A percentile compares a stretch with the other conserved stretches of the same genome.
Conservation (phyloP, 2,797 vertebrate species). For the Pteropus rufus region DNA sequence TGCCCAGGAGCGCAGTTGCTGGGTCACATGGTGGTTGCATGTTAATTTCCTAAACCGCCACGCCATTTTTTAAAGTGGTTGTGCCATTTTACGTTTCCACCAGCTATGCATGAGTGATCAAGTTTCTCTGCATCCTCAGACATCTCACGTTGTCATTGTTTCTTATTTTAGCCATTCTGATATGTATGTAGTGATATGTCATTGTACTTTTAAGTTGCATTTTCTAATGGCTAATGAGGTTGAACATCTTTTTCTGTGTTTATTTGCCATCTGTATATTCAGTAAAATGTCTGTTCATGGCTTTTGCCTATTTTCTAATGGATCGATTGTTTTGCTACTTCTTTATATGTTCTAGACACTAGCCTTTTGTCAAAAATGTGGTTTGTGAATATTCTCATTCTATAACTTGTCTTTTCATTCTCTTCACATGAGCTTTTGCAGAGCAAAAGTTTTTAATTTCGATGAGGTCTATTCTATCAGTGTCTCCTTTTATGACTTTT, state of each 20-base stretch:
- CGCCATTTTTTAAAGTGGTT: background rate
- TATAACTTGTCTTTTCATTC: background rate
- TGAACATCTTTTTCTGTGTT: background rate
- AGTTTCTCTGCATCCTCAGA: background rate
- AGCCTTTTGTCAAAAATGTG: background rate
- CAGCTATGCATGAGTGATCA: background rate
- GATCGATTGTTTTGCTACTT: background rate
- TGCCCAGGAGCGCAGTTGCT: background rate
- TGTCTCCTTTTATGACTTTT: background rate
- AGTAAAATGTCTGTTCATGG: background rate
- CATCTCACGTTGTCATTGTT: background rate
- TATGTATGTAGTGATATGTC: background rate
- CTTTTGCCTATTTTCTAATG: background rate
- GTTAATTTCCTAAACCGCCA: background rate
- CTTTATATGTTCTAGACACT: background rate
- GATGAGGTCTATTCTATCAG: background rate
- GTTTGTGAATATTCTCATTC: background rate
- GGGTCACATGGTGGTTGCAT: background rate
- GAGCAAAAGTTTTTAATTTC: background rate
- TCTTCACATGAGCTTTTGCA: background rate
- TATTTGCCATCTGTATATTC: background rate
- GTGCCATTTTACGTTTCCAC: background rate
- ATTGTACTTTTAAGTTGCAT: background rate
- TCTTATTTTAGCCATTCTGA: background rate
- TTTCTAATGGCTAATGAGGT: background rate